phyloP scores from a whole-genome alignment of 2,113 vertebrate species.

The Catharus minimus region DNA sequence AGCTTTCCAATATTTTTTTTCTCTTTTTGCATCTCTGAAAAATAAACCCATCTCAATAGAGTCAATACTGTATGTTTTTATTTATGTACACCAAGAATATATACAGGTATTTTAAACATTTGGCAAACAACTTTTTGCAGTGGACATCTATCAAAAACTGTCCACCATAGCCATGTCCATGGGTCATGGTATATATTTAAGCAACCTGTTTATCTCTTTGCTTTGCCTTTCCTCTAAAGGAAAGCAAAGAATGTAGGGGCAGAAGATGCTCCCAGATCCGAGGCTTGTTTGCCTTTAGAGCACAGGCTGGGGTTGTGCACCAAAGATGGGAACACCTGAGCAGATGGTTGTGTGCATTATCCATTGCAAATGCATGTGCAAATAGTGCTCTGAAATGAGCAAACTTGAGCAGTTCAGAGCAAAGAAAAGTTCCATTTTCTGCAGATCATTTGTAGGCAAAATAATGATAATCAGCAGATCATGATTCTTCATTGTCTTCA shows the following conservation, averaged over 20 bases:
- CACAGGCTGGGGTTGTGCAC: background rate
- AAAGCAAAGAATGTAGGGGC: background rate
- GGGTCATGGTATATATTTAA: background rate
- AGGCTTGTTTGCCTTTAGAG: background rate
- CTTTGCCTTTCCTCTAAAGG: background rate
- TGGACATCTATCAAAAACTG: background rate
- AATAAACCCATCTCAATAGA: background rate
- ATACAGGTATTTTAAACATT: background rate
- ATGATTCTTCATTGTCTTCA: background rate
- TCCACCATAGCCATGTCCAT: background rate
- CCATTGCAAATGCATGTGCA: fast-evolving
- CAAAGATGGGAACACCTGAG: background rate
- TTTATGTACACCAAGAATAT: background rate
- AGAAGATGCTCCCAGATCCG: background rate
- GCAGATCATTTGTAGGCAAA: background rate
- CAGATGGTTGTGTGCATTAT: background rate
- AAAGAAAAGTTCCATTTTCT: background rate
- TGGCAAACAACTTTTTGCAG: background rate
- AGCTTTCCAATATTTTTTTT: background rate
- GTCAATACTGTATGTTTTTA: background rate
- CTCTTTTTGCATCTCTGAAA: background rate
- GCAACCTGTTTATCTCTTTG: background rate
- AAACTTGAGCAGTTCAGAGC: background rate
- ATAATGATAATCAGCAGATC: background rate
- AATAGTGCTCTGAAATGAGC: background rate